Evolutionary conservation across 1,140 invertebrate species (phyloP).

Genomic region (Euschistus heros): DNA sequence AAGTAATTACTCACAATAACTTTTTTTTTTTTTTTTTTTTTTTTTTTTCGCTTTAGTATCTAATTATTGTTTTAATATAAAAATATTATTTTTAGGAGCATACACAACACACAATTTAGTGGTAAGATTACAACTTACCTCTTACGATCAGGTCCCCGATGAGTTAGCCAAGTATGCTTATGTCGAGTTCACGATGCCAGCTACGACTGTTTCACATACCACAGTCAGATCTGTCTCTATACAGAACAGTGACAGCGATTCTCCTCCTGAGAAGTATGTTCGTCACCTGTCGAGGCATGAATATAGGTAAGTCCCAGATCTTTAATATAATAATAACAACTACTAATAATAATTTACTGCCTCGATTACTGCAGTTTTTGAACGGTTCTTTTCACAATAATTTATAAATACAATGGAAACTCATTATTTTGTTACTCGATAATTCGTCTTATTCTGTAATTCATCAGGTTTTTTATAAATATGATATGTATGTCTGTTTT

Average conservation of each 20-base stretch:
- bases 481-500: no score
- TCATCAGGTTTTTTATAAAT: no score
- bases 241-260: slow-evolving; percentile 73
- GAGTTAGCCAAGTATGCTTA: slow-evolving; percentile 75
- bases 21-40: no score
- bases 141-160: slow-evolving; percentile 94
- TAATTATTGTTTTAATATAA: no score
- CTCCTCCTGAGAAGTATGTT: slow-evolving; percentile 97
- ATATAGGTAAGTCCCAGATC: slow-evolving; percentile 57
- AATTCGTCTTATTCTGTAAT: no score
- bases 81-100: slow-evolving; percentile 56
- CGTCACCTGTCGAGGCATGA: slow-evolving; percentile 93
- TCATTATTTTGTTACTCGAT: no score
- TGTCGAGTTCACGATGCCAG: slow-evolving; percentile 98
- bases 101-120: slow-evolving; percentile 92
- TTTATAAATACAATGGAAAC: no score
- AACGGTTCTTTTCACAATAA: background rate
- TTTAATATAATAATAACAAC: no score
- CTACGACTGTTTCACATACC: slow-evolving; percentile 92
- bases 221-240: slow-evolving; percentile 91
- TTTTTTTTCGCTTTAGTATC: no score
- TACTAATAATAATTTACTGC: no score
- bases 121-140: slow-evolving; percentile 85
- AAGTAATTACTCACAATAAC: no score
- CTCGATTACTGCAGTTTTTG: background rate